Evolutionary conservation across 1,140 invertebrate genomes (phyloP).

Genomic region (Procambarus clarkii): DNA sequence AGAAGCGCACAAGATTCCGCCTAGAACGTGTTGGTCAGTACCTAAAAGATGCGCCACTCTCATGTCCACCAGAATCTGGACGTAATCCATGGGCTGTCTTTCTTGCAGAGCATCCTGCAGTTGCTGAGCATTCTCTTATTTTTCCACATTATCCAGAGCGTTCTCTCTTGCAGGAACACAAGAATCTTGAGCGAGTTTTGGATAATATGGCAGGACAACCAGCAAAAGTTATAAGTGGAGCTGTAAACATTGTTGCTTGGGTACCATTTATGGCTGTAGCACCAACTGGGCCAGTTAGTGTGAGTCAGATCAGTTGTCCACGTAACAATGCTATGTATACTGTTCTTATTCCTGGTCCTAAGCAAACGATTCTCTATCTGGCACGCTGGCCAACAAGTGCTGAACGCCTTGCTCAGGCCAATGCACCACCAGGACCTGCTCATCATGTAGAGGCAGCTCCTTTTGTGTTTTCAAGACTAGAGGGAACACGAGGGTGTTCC

Average conservation of each 20-base stretch:
- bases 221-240: slow-evolving; percentile 81
- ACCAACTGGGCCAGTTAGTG: slow-evolving; percentile 14
- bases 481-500: slow-evolving; percentile 28
- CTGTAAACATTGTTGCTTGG: slow-evolving; percentile 76
- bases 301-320: slow-evolving; percentile 64
- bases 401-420: slow-evolving; percentile 27
- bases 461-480: slow-evolving; percentile 58
- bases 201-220: slow-evolving; percentile 84
- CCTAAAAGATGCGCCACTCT: slow-evolving; percentile 83
- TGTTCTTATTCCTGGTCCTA: slow-evolving; percentile 38
- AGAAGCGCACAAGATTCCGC: slow-evolving; percentile 78
- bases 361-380: slow-evolving; percentile 27
- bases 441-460: slow-evolving; percentile 56
- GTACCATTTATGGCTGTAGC: slow-evolving; percentile 44
- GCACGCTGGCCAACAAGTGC: slow-evolving; percentile 75
- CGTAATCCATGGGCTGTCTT: slow-evolving; percentile 86
- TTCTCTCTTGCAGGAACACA: slow-evolving; percentile 89
- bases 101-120: slow-evolving; percentile 83
- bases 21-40: slow-evolving; percentile 94
- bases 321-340: slow-evolving; percentile 72
- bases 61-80: slow-evolving; percentile 80
- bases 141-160: slow-evolving; percentile 85
- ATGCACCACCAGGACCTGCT: slow-evolving; percentile 28
- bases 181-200: slow-evolving; percentile 83
- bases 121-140: slow-evolving; percentile 83